Base-by-base conservation (phyloP, 2,113 vertebrate species). In the Scomber japonicus region DNA sequence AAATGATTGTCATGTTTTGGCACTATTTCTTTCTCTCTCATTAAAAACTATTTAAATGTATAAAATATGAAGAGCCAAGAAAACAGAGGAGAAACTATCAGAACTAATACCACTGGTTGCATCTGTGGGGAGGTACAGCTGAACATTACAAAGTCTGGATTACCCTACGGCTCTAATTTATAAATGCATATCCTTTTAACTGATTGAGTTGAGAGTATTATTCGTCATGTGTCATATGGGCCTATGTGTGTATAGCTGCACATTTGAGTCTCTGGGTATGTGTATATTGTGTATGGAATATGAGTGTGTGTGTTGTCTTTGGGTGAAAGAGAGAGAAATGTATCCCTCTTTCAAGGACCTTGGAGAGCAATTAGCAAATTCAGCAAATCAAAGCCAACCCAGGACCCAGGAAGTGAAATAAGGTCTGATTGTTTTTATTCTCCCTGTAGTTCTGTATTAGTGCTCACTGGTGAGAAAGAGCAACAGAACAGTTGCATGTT, bases 361-460 rank as follows among this genome's bases (percentile, higher is more conserved):
- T 76, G 44, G 80, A 79, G 80, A 85, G 68, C 77, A 71, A 74
- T 81, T 71, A 72, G 21, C 21, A 21, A 21, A 56, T 83, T 75
- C n/a, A 67, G 74, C 76, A 71, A 81, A 83, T 83, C 66, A 81
- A 27, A 69, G 54, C 63, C 76, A 64, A 62, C 46, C 61, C 2
- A 9, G 40, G 49, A 75, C 63, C 30, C 14, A 50, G 74, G 57
- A 73, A 56, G 45, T 50, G 69, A 88, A 71, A 87, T 74, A 63
- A 78, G 85, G 68, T 84, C 57, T 76, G 67, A 84, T 87, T 91
- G 90, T 81, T 79, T 81, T 85, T 79, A 80, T 87, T 89, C 85
- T 77, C 73, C 57, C 71, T 89, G 80, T 79, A 91, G 71, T 83
- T 61, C 70, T 74, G 61, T 78, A 78, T 93, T 91, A 88, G 63